phyloP scores from a whole-genome alignment of 2,113 vertebrate genomes.

The Campylomormyrus numenius region DNA sequence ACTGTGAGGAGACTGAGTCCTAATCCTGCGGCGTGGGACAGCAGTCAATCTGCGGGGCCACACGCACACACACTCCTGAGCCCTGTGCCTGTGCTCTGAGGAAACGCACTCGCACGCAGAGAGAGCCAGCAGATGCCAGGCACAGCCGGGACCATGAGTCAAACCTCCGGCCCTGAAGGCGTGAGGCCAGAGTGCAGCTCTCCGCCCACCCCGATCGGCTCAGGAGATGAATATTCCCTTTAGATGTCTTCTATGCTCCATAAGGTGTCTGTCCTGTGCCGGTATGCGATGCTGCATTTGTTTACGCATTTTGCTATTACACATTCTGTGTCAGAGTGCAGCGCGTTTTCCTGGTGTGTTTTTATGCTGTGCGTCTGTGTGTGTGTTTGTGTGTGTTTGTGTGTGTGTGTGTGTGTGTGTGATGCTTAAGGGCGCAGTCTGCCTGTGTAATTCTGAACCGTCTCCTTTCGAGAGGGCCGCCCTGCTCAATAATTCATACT shows the following conservation, averaged over 20 bases:
- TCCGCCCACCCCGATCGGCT: neutral
- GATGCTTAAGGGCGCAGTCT: neutral
- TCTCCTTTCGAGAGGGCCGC: neutral
- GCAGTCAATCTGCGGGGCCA: neutral
- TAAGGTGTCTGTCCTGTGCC: neutral
- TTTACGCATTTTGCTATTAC: neutral
- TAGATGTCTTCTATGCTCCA: neutral
- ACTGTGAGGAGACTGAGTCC: neutral
- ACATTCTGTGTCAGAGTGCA: neutral
- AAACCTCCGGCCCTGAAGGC: neutral
- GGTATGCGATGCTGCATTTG: neutral
- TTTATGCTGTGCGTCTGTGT: neutral
- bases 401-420: neutral
- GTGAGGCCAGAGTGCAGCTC: neutral
- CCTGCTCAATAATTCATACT: constrained; percentile 15
- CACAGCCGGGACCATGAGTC: neutral
- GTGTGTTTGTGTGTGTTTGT: neutral
- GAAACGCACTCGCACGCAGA: neutral
- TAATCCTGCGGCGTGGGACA: neutral
- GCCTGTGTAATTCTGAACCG: neutral
- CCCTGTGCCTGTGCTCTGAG: neutral
- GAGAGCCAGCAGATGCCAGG: neutral
- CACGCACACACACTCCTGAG: neutral
- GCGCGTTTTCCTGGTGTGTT: neutral
- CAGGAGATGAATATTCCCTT: neutral